A percentile compares a stretch with the other conserved stretches of the same genome.
These are phyloP conservation scores for Eumaeus atala DNA, from an alignment of 1,140 invertebrate species.

Conservation along the genomic window DNA sequence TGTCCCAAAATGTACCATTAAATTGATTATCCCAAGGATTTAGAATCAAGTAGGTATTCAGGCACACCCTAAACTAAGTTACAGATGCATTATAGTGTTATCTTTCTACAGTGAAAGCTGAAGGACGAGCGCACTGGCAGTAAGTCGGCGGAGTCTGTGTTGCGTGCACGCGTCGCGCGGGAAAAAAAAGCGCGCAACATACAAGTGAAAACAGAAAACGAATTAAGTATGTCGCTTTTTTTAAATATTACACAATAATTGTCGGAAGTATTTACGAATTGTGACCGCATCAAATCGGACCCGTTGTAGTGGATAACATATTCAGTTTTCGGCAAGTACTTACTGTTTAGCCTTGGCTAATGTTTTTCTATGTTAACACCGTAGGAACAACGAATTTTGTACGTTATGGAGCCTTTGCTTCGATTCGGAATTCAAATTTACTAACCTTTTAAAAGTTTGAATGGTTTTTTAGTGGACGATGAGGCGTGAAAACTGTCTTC, in stretches of 20 bases:
- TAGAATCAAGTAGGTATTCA: no score
- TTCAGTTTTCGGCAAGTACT: conserved; percentile 28
- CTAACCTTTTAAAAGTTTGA: no score
- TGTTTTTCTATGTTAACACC: not conserved
- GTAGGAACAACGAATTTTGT: no score
- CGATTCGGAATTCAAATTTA: no score
- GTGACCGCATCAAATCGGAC: conserved; percentile 35
- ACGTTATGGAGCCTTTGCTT: no score
- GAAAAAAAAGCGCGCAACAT: conserved; percentile 21
- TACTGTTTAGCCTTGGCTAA: conserved; percentile 43
- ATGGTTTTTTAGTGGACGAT: no score
- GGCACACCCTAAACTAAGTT: conserved; percentile 8
- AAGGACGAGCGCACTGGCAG: conserved; percentile 43
- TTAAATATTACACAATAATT: conserved; percentile 33
- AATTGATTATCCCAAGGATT: no score
- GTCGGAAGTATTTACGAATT: conserved; percentile 28
- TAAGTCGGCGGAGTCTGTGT: conserved; percentile 28
- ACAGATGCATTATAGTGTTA: conserved; percentile 8
- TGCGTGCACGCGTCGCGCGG: conserved; percentile 33
- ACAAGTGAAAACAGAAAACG: conserved; percentile 31
- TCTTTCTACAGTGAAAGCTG: conserved; percentile 53
- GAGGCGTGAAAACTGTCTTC: no score
- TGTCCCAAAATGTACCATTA: no score
- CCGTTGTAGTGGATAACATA: conserved; percentile 34
- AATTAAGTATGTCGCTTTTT: conserved; percentile 56